phyloP scores from a whole-genome alignment of 2,888 invertebrate species.

The Nephrocerus scutellatus region DNA sequence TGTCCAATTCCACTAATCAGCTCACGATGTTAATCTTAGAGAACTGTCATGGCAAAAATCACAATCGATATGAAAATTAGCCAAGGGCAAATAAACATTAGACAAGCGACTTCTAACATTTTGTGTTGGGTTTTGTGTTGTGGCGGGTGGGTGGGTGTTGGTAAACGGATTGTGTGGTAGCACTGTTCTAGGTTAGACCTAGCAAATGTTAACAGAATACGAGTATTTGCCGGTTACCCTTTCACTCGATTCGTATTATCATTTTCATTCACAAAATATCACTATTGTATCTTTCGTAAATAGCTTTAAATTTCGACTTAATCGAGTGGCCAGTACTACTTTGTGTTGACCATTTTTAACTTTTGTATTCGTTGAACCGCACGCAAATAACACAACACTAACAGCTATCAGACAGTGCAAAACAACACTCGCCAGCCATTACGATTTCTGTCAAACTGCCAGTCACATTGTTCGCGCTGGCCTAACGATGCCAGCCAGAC shows the following conservation, averaged over 20 bases:
- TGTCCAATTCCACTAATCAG: no score
- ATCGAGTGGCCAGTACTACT: no score
- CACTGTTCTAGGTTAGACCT: not conserved
- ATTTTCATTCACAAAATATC: not conserved
- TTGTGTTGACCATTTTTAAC: no score
- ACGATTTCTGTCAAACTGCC: constrained; percentile 36
- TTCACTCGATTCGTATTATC: not conserved
- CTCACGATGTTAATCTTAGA: no score
- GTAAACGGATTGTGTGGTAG: not conserved
- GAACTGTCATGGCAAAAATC: constrained; percentile 59
- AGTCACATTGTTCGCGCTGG: constrained; percentile 14
- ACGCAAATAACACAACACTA: no score
- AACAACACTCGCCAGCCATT: constrained; percentile 23
- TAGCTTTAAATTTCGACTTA: not conserved
- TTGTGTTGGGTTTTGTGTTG: constrained; percentile 15
- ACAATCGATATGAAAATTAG: constrained; percentile 60
- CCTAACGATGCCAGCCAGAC: no score
- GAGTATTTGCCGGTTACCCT: no score
- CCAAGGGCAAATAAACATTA: constrained; percentile 63
- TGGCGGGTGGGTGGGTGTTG: not conserved
- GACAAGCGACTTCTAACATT: constrained; percentile 51
- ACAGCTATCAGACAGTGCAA: no score
- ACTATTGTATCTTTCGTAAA: not conserved
- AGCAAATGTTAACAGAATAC: constrained; percentile 1
- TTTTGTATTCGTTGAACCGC: no score